These are phyloP conservation scores for Cercocebus atys DNA, from an alignment of 2,113 vertebrate genomes.

Conservation along the genomic window DNA sequence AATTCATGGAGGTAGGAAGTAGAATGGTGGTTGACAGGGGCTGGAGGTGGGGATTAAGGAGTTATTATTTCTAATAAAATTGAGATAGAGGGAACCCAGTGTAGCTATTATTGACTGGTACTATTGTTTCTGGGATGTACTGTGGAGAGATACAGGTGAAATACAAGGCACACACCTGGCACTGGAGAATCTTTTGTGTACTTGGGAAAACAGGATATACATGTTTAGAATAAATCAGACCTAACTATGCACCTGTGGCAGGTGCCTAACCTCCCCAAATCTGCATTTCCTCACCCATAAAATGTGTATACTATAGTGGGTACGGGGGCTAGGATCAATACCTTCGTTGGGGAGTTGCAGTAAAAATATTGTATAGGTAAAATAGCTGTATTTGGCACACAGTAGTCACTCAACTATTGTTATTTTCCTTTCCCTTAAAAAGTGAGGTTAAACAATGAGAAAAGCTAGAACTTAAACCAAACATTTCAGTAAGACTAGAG, in stretches of 20 bases:
- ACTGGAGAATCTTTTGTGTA: neutral
- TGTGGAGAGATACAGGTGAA: neutral
- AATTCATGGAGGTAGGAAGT: neutral
- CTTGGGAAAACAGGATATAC: neutral
- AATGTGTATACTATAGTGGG: neutral
- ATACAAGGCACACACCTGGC: neutral
- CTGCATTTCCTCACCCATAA: neutral
- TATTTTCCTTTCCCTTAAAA: neutral
- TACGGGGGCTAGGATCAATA: neutral
- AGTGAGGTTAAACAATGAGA: neutral
- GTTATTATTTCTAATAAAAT: neutral
- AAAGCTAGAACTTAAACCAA: neutral
- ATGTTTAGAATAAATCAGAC: slow-evolving; percentile 21
- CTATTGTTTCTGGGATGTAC: neutral
- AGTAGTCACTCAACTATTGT: neutral
- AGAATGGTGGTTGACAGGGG: neutral
- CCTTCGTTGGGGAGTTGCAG: neutral
- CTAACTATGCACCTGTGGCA: neutral
- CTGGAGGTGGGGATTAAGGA: neutral
- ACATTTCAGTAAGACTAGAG: neutral
- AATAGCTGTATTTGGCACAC: neutral
- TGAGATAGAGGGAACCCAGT: neutral
- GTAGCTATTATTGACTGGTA: neutral
- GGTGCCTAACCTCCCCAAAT: neutral
- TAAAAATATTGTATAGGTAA: neutral